Evolutionary conservation across 2,113 vertebrate species (phyloP), one percentile per base, ranked within the genome.

Genomic region (Myxocyprinus asiaticus): DNA sequence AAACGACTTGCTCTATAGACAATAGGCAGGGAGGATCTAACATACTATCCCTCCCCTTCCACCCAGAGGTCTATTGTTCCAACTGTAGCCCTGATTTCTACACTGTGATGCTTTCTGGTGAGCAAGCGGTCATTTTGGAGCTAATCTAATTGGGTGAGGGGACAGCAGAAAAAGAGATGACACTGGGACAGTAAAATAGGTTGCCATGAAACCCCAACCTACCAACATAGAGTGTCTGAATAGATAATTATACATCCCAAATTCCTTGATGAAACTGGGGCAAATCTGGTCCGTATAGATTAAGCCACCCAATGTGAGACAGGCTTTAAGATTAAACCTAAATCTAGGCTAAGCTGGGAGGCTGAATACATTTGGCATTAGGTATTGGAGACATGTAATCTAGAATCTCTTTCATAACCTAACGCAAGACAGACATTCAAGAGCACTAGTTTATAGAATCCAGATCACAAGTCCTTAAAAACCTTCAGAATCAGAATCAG

Each of bases 21-120:
- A 85, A 85, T 78, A 81, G 70, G 5, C 70, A 71, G 76, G 78
- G 84, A 72, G 81, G 66, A 76, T 62, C 67, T 65, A 78, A 58
- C 66, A 50, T 50, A 63, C 47, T 50, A 72, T 70, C 81, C 81
- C 56, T 70, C 84, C 81, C 78, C 33, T 76, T 22, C 77, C n/a
- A n/a, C 77, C 33, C 51, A 7, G 50, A 53, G 11, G 56, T 56
- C 58, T 11, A 76, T 63, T 79, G 79, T 81, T 67, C 70, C 62
- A 58, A 59, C 66, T 47, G 66, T 43, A 48, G 67, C 76, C 53
- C 76, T 11, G 14, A 55, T 79, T 53, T 79, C 70, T 78, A 66
- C 10, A 61, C 64, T 43, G 59, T 58, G 51, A 79, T 7, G 53
- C 45, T 79, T 76, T 79, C 59, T 79, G 45, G 59, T 72, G 22